Percentiles rank a stretch among this genome's conserved stretches.
Conservation (phyloP, 2,888 invertebrate genomes). For the Orchesellides sinensis region DNA sequence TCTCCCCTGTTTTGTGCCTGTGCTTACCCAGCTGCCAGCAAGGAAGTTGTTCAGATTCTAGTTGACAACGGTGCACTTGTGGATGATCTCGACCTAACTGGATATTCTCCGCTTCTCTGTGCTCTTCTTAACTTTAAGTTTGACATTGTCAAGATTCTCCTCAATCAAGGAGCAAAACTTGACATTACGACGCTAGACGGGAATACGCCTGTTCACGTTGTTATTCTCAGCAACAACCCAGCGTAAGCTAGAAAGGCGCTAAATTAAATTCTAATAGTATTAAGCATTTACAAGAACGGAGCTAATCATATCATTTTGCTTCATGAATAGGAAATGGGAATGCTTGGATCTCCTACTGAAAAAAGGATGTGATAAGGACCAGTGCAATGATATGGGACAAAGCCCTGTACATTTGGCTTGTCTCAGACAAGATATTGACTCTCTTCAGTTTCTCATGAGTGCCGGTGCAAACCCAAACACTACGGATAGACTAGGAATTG, state of each 20-base stretch:
- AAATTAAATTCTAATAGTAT: no score
- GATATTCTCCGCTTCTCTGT: conserved; percentile 68
- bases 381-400: conserved; percentile 69
- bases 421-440: conserved; percentile 67
- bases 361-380: conserved; percentile 69
- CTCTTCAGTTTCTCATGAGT: conserved; percentile 67
- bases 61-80: conserved; percentile 69
- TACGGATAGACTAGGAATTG: conserved; percentile 66
- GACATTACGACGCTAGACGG: conserved; percentile 65
- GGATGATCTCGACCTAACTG: conserved; percentile 69
- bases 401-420: conserved; percentile 71
- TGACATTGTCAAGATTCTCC: conserved; percentile 66
- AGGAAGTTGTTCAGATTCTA: conserved; percentile 66
- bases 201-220: conserved; percentile 70
- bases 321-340: conserved; percentile 71
- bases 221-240: conserved; percentile 70
- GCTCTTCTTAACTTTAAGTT: conserved; percentile 69
- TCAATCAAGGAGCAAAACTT: conserved; percentile 62
- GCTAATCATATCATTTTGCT: no score
- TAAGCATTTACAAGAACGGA: no score
- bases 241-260: conserved; percentile 54
- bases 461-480: conserved; percentile 69
- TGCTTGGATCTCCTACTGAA: conserved; percentile 71
- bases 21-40: conserved; percentile 54
- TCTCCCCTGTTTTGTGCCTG: conserved; percentile 70